These are phyloP conservation scores for Solenopsis fugax DNA, from an alignment of 1,140 invertebrate genomes.

Conservation along the genomic window DNA sequence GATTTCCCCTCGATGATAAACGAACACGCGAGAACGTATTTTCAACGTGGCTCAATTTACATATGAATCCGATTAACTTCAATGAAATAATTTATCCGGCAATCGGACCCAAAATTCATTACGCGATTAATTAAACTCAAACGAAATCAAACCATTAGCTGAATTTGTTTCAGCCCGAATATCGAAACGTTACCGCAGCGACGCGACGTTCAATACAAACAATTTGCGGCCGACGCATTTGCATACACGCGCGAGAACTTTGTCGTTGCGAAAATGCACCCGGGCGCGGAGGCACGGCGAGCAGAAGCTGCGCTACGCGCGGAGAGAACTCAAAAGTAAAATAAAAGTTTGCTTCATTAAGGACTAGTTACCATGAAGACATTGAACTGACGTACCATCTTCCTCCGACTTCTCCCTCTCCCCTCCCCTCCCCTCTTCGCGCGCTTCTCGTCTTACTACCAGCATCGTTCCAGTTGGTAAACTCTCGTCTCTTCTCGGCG, in stretches of 20 bases:
- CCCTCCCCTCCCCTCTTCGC: background rate
- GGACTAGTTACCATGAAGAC: slow-evolving; percentile 76
- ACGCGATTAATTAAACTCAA: slow-evolving; percentile 47
- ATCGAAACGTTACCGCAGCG: slow-evolving; percentile 11
- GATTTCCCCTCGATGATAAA: slow-evolving; percentile 21
- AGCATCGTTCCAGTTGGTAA: slow-evolving; percentile 72
- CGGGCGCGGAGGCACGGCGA: background rate
- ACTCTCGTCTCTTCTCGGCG: slow-evolving; percentile 47
- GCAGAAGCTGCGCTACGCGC: background rate
- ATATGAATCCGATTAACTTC: slow-evolving; percentile 47
- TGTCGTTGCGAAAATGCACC: slow-evolving; percentile 1
- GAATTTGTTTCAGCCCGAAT: slow-evolving; percentile 33
- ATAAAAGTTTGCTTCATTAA: slow-evolving; percentile 78
- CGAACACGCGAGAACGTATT: slow-evolving; percentile 4
- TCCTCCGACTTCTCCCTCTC: background rate
- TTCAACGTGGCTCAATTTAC: slow-evolving; percentile 44
- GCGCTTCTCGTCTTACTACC: slow-evolving; percentile 67
- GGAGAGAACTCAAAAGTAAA: slow-evolving; percentile 71
- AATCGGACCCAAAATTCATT: slow-evolving; percentile 29
- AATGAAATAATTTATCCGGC: slow-evolving; percentile 41
- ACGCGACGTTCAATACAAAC: slow-evolving; percentile 45
- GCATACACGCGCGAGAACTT: slow-evolving; percentile 20
- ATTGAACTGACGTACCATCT: slow-evolving; percentile 71
- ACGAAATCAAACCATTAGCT: slow-evolving; percentile 44
- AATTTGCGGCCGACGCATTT: slow-evolving; percentile 47